phyloP scores from a whole-genome alignment of 1,140 invertebrate genomes.

The Brachionus rubens region DNA sequence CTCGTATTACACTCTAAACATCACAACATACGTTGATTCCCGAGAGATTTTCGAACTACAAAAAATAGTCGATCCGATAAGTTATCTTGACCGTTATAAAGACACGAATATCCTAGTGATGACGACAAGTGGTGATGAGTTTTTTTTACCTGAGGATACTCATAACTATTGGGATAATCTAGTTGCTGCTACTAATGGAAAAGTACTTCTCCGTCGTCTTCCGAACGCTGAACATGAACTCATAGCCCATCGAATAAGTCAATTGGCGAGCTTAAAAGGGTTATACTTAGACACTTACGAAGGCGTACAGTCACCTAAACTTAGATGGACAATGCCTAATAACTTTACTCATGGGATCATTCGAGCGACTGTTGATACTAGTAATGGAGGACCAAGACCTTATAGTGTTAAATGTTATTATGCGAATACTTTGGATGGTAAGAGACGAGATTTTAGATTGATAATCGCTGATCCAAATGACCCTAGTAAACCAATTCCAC shows the following conservation, averaged over 20 bases:
- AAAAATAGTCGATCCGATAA: slow-evolving; percentile 52
- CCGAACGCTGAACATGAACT: slow-evolving; percentile 53
- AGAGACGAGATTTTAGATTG: slow-evolving; percentile 18
- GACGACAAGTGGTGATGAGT: slow-evolving; percentile 54
- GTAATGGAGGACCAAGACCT: slow-evolving; percentile 48
- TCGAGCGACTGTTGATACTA: slow-evolving; percentile 49
- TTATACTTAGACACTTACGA: slow-evolving; percentile 50
- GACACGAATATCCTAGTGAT: slow-evolving; percentile 53
- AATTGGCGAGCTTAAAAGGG: not conserved
- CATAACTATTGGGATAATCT: slow-evolving; percentile 53
- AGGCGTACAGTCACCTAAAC: slow-evolving; percentile 33
- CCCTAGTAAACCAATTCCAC: not conserved
- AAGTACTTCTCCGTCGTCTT: slow-evolving; percentile 26
- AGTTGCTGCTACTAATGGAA: slow-evolving; percentile 48
- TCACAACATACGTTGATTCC: slow-evolving; percentile 26
- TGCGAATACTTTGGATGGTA: slow-evolving; percentile 50
- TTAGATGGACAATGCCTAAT: not conserved
- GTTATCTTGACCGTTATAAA: slow-evolving; percentile 52
- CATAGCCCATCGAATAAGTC: not conserved
- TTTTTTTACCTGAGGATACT: slow-evolving; percentile 56
- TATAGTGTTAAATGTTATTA: slow-evolving; percentile 48
- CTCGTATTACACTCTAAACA: slow-evolving; percentile 30
- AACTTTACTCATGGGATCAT: slow-evolving; percentile 26
- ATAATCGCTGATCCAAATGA: not conserved
- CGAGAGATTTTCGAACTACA: slow-evolving; percentile 48